A percentile compares a stretch with the other conserved stretches of the same genome.
These are phyloP conservation scores for Actinemys pallida DNA, from an alignment of 2,113 vertebrate species.

Conservation along the genomic window DNA sequence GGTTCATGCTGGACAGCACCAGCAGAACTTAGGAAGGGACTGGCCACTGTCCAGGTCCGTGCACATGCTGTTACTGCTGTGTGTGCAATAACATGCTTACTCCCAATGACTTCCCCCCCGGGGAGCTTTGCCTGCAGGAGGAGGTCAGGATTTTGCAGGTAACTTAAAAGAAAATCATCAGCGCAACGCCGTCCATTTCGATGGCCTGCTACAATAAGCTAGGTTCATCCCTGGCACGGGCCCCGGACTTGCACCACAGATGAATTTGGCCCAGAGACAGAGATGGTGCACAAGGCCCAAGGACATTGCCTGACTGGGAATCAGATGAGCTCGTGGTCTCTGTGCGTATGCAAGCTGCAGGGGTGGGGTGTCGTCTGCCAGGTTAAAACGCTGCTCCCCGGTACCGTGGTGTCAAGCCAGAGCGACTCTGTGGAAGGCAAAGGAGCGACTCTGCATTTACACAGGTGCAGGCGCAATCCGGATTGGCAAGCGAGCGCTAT, in stretches of 20 bases:
- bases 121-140: accelerated
- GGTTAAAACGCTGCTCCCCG: neutral
- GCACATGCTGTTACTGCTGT: neutral
- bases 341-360: neutral
- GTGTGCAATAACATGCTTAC: neutral
- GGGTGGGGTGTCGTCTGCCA: neutral
- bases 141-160: accelerated
- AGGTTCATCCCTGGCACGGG: neutral
- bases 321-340: neutral
- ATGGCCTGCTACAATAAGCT: neutral
- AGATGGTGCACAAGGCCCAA: neutral
- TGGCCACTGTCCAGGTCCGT: neutral
- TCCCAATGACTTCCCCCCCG: neutral
- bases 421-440: neutral
- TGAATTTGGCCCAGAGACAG: neutral
- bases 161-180: neutral
- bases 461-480: neutral
- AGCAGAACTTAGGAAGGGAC: neutral
- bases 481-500: neutral
- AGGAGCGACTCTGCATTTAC: neutral
- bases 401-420: neutral
- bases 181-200: too few species aligned
- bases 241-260: neutral
- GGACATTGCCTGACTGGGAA: neutral
- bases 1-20: neutral